A percentile compares a stretch with the other conserved stretches of the same genome.
Conservation (phyloP, 2,888 invertebrate genomes). For the Gortyna flavago region DNA sequence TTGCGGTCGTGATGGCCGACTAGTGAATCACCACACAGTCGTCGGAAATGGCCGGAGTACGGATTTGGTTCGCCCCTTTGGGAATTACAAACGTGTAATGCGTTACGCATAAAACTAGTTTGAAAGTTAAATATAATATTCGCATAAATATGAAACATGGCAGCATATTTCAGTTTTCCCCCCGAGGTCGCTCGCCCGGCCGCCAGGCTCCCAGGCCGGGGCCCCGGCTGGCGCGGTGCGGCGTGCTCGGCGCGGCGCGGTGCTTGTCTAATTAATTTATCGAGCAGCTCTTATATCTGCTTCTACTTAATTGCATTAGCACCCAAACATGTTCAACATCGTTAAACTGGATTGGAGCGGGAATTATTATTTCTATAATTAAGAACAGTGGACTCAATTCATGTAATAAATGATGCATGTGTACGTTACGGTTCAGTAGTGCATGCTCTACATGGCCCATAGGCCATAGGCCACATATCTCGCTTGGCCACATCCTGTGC, state of each 20-base stretch:
- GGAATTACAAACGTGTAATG: constrained; percentile 46
- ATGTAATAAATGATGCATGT: constrained; percentile 28
- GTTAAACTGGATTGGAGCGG: constrained; percentile 53
- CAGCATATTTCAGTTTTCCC: constrained; percentile 33
- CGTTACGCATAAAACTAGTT: constrained; percentile 58
- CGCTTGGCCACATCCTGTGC: constrained; percentile 41
- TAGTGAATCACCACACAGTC: constrained; percentile 16
- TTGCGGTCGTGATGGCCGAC: constrained; percentile 25
- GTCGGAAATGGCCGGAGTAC: constrained; percentile 29
- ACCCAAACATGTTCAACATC: constrained; percentile 53
- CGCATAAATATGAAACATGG: constrained; percentile 48
- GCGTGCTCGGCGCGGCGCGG: background rate
- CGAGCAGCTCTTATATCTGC: constrained; percentile 59
- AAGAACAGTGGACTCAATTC: constrained; percentile 36
- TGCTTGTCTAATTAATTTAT: constrained; percentile 58
- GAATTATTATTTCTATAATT: constrained; percentile 53
- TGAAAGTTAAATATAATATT: constrained; percentile 55
- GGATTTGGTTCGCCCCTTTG: constrained; percentile 32
- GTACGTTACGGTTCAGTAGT: constrained; percentile 31
- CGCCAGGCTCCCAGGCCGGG: background rate
- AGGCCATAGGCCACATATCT: background rate
- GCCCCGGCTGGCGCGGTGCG: background rate
- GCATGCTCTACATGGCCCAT: constrained; percentile 6
- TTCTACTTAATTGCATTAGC: constrained; percentile 63
- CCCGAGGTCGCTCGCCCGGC: constrained; percentile 10